Evolutionary conservation across 2,113 vertebrate species (phyloP).

Genomic region (Nycticorax nycticorax): DNA sequence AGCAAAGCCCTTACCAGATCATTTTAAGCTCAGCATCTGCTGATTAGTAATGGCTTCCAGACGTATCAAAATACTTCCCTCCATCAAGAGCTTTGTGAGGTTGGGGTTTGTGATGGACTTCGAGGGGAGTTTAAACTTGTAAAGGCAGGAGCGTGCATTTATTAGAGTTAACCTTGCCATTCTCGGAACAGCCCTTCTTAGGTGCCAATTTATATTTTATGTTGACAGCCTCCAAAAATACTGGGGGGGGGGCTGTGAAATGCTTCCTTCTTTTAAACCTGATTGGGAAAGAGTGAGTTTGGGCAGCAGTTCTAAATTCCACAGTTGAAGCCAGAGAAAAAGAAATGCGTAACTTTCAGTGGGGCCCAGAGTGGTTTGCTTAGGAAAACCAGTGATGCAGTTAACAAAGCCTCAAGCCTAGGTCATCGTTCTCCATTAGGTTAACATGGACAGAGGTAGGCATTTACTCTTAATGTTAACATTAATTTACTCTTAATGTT

Average conservation of each 20-base stretch:
- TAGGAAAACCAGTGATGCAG: background rate
- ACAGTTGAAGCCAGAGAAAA: background rate
- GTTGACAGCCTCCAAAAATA: background rate
- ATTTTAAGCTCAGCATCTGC: background rate
- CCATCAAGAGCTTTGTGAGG: background rate
- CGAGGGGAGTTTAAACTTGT: background rate
- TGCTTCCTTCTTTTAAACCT: background rate
- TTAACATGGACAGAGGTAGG: background rate
- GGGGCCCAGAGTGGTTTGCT: background rate
- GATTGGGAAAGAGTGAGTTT: background rate
- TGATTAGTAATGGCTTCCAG: background rate
- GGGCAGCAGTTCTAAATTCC: background rate
- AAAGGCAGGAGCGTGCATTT: background rate
- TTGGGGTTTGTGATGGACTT: background rate
- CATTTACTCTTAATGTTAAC: too few relatives aligned
- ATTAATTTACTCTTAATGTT: too few relatives aligned
- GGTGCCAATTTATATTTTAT: background rate
- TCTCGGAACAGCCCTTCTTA: background rate
- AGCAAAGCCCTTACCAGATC: background rate
- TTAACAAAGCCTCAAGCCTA: background rate
- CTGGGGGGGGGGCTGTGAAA: background rate
- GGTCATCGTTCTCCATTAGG: rapidly evolving
- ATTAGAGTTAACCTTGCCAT: background rate
- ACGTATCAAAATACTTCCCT: background rate
- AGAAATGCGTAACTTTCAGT: background rate